Evolutionary conservation across 2,113 vertebrate species (phyloP), one percentile per base, ranked within the genome.

Genomic region (Campylomormyrus numenius): DNA sequence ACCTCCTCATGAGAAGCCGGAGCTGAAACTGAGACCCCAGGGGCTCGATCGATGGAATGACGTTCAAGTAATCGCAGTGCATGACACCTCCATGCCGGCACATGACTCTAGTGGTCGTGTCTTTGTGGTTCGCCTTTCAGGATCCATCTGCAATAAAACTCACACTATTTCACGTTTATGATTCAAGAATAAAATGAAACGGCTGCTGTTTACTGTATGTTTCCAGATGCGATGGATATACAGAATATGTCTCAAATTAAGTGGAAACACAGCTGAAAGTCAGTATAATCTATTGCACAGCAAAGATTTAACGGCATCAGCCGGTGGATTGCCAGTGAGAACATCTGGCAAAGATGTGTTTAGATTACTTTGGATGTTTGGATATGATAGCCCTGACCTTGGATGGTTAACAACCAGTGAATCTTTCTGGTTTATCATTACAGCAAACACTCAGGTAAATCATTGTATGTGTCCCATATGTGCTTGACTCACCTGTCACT

Each of bases 321-420:
- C 39, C 39, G 4, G 83, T 24, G 27, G 39, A 42, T 39, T 70
- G 9, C 50, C 42, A 3, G 19, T 45, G 42, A 88, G 46, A 90
- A 90, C 90, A 88, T 52, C 86, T 88, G 90, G 90, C 88, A 77
- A 17, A 31, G 50, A 46, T 21, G n/a, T 88, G 42, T 90, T 90
- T 83, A 27, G 19, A n/a, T 80, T 50, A 7, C 85, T 52, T 52
- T 52, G 50, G 50, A 52, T 53, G 50, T 52, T 86, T 13, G 27
- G 85, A 35, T 35, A 46, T 85, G 31, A 80, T 87, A 35, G 85
- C n/a, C 31, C 17, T 56, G 50, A 87, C 85, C 85, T 87, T 87
- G 49, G 50, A 48, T 2, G 35, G 85, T 24, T 85, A 85, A 85
- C 19, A 46, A 46, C 39, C 45, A 24, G 42, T 48, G 80, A 9